A percentile compares a stretch with the other conserved stretches of the same genome.
Evolutionary conservation across 1,140 invertebrate genomes (phyloP).

Genomic region (Monomorium pharaonis): DNA sequence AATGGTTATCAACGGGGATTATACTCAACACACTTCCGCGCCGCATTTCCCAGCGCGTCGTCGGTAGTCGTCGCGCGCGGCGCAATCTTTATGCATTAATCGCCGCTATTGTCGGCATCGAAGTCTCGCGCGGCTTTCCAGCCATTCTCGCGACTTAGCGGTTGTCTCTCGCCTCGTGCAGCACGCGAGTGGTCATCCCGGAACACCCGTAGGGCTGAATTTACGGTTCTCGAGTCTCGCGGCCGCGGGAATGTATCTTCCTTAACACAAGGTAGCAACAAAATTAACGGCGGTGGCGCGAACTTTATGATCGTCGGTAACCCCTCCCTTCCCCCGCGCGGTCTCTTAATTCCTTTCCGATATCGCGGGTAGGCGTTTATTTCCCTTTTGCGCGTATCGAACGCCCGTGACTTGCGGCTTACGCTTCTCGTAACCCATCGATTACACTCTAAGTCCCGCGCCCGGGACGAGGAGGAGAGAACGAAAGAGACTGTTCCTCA

Average conservation of each 20-base stretch:
- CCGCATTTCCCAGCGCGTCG: conserved; percentile 26
- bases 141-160: conserved; percentile 33
- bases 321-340: background rate
- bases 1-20: conserved; percentile 47
- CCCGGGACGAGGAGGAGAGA: background rate
- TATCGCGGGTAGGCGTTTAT: conserved; percentile 50
- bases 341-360: conserved; percentile 56
- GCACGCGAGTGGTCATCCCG: conserved; percentile 29
- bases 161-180: conserved; percentile 10
- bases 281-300: conserved; percentile 41
- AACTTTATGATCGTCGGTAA: conserved; percentile 45
- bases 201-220: conserved; percentile 30
- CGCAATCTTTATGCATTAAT: conserved; percentile 49
- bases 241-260: conserved; percentile 31
- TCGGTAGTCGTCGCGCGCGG: conserved; percentile 17
- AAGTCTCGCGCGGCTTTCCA: conserved; percentile 21
- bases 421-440: conserved; percentile 57
- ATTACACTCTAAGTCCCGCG: conserved; percentile 55
- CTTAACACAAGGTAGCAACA: conserved; percentile 42
- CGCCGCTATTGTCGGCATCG: conserved; percentile 32
- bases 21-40: conserved; percentile 13
- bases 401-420: conserved; percentile 37
- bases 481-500: conserved; percentile 20
- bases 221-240: conserved; percentile 28
- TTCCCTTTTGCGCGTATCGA: conserved; percentile 34